Base-by-base conservation (phyloP, 2,888 invertebrate genomes). In the Meghimatium bilineatum region DNA sequence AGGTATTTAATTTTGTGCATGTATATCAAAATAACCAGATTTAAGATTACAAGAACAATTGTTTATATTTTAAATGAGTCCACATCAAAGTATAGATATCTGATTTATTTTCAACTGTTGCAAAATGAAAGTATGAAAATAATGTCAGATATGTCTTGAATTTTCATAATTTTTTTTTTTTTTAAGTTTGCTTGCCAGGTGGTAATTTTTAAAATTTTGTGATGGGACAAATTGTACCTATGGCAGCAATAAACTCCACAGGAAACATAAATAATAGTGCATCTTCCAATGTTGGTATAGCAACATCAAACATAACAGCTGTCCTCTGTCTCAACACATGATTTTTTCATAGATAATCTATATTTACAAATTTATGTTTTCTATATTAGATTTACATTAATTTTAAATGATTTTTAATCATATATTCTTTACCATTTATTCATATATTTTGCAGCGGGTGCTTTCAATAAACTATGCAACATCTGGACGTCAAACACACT, bases 91-190 rank as follows among this genome's bases (percentile, higher is more conserved):
- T 12, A 10, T 2, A 49, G 60, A 56, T 56, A 60, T 56, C 76
- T 20, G 3, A 26, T 60, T 76, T 76, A 76, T 75, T 75, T 75
- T 75, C 38, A 76, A 60, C 76, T 76, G 34, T 76, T 76, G 76
- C 76, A 60, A 1, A 29, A 49, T 8, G 44, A 44, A 44, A 49
- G 74, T 38, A 67, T 32, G 26, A 67, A 17, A 67, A 29, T 6
- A 26, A 34, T 67, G 29, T 3, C 8, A 3, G 10, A 29, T 2
- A 44, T 74, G 34, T 74, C 5, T 36, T 71, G 29, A 20, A 14
- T 71, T n/a, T 44, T 74, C n/a, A 74, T 44, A 17, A 5, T 74
- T 5, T 44, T 36, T 71, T 5, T 44, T 36, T 71, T 12, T 34
- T 71, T 71, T 10, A 23, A 34, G 36, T 71, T 34, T 26, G 14